phyloP scores from a whole-genome alignment of 2,113 vertebrate species.

The Tringa solitaria region DNA sequence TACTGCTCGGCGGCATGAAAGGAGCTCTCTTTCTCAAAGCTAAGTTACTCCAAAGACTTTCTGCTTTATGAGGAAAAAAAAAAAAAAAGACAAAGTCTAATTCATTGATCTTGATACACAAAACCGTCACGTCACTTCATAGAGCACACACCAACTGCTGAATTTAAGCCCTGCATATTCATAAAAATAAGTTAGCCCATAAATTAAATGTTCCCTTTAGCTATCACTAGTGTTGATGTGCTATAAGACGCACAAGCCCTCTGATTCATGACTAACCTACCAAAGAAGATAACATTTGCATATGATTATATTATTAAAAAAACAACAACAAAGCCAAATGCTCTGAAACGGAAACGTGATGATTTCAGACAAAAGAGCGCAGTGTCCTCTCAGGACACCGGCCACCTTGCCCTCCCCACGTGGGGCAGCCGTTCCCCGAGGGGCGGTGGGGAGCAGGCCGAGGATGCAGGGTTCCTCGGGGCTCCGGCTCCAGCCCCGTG shows the following conservation, averaged over 20 bases:
- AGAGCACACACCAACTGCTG: slow-evolving; percentile 70
- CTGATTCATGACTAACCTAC: slow-evolving; percentile 71
- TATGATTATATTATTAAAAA: slow-evolving; percentile 65
- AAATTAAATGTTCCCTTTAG: slow-evolving; percentile 71
- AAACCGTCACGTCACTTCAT: slow-evolving; percentile 67
- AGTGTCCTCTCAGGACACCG: not conserved
- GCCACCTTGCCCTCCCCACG: not conserved
- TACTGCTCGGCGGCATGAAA: not conserved
- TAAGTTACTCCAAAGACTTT: slow-evolving; percentile 42
- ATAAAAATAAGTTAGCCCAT: slow-evolving; percentile 71
- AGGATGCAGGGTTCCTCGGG: not conserved
- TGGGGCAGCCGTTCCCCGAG: not conserved
- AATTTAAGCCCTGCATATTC: slow-evolving; percentile 69
- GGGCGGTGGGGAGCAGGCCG: not conserved
- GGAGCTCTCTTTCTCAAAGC: slow-evolving; percentile 13
- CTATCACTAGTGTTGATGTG: slow-evolving; percentile 64
- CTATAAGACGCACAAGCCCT: slow-evolving; percentile 67
- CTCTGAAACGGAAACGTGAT: not conserved
- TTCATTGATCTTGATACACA: slow-evolving; percentile 70
- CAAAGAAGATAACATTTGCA: slow-evolving; percentile 70
- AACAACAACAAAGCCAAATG: slow-evolving; percentile 68
- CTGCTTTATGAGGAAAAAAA: not conserved
- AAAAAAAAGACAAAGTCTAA: slow-evolving; percentile 55
- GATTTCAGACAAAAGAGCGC: slow-evolving; percentile 49
- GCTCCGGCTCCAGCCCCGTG: not conserved